phyloP scores from a whole-genome alignment of 2,888 invertebrate species.

The Microplitis deprimator region DNA sequence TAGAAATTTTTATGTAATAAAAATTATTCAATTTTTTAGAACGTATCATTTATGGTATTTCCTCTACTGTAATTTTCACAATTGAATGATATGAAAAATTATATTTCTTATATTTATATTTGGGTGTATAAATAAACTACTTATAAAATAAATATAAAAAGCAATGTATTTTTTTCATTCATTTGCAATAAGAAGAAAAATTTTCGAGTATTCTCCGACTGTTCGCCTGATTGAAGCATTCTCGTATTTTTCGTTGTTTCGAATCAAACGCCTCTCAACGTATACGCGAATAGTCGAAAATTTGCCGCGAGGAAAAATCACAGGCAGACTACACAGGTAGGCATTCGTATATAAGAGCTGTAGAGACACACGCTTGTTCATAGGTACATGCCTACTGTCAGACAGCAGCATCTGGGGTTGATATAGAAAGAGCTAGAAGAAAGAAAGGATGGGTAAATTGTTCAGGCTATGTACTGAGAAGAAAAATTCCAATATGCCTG shows the following conservation, averaged over 20 bases:
- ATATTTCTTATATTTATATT: no score
- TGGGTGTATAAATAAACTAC: no score
- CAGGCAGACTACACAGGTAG: conserved; percentile 23
- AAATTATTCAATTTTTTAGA: background rate
- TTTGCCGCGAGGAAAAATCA: conserved; percentile 20
- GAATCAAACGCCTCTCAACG: background rate
- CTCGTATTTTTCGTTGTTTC: conserved; percentile 3
- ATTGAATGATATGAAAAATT: no score
- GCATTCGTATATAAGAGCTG: background rate
- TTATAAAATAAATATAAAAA: no score
- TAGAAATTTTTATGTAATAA: background rate
- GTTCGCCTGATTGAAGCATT: background rate
- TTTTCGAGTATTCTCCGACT: no score
- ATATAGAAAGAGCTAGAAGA: conserved; percentile 8
- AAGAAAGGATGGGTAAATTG: conserved; percentile 19
- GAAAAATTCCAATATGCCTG: conserved; percentile 68
- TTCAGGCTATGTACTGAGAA: conserved; percentile 48
- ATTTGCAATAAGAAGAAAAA: no score
- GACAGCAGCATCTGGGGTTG: conserved; percentile 25
- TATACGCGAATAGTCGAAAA: conserved; percentile 24
- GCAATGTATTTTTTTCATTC: no score
- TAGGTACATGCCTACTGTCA: conserved; percentile 24
- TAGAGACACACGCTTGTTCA: conserved; percentile 4
- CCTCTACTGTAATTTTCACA: no score
- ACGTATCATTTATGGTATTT: no score